phyloP scores from a whole-genome alignment of 1,140 invertebrate species.

The Drosophila varians region DNA sequence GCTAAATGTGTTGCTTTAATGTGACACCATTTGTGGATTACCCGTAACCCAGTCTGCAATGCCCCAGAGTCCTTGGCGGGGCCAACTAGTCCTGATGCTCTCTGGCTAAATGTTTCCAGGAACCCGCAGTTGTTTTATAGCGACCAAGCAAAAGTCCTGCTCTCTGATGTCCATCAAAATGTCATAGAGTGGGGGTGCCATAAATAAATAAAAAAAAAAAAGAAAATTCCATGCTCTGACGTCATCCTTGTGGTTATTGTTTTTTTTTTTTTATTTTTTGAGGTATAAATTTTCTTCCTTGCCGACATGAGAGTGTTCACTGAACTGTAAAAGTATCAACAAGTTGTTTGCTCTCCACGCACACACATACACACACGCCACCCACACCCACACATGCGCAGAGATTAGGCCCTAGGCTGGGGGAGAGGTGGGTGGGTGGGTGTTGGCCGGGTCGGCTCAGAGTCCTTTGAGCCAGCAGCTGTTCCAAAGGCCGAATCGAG shows the following conservation, averaged over 20 bases:
- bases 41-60: slow-evolving; percentile 42
- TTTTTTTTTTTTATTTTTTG: not conserved
- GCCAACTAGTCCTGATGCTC: slow-evolving; percentile 19
- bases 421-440: slow-evolving; percentile 7
- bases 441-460: slow-evolving; percentile 23
- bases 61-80: slow-evolving; percentile 25
- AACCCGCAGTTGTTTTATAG: slow-evolving; percentile 40
- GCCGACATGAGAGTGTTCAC: slow-evolving; percentile 67
- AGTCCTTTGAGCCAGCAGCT: slow-evolving; percentile 50
- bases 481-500: slow-evolving; percentile 43
- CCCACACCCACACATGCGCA: slow-evolving; percentile 35
- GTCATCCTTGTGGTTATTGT: slow-evolving; percentile 39
- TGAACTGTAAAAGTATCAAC: slow-evolving; percentile 81
- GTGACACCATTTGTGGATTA: slow-evolving; percentile 28
- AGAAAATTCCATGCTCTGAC: slow-evolving; percentile 65
- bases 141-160: slow-evolving; percentile 20
- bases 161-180: slow-evolving; percentile 31
- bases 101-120: slow-evolving; percentile 58
- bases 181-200: slow-evolving; percentile 4
- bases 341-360: slow-evolving; percentile 75
- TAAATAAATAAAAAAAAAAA: slow-evolving; percentile 61
- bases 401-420: slow-evolving; percentile 10
- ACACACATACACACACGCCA: slow-evolving; percentile 28
- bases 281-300: not conserved
- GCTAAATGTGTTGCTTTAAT: slow-evolving; percentile 18